A percentile compares a stretch with the other conserved stretches of the same genome.
These are phyloP conservation scores for Drosophila subsilvestris DNA, from an alignment of 2,888 invertebrate species.

Conservation along the genomic window DNA sequence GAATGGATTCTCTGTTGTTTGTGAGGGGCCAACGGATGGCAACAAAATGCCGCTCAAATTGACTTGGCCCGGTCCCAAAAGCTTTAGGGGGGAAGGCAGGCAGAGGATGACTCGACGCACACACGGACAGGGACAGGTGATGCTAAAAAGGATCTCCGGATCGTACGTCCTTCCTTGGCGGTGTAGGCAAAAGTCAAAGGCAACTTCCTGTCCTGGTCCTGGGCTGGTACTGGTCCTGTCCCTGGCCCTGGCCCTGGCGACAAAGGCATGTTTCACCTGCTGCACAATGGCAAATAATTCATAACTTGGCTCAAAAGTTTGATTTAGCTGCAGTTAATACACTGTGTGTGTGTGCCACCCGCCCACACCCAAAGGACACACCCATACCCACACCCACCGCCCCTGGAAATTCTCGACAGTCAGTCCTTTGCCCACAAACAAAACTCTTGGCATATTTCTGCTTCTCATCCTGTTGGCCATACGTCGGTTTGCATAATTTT, in stretches of 20 bases:
- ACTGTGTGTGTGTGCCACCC: constrained; percentile 27
- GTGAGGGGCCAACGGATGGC: constrained; percentile 17
- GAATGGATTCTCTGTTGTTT: constrained; percentile 18
- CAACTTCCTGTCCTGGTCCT: not conserved
- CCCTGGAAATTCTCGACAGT: not conserved
- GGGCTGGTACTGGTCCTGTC: not conserved
- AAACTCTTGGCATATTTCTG: constrained; percentile 20
- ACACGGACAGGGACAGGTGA: constrained; percentile 45
- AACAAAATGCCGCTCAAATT: constrained; percentile 63
- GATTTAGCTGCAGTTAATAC: constrained; percentile 78
- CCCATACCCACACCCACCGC: not conserved
- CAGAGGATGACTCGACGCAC: constrained; percentile 50
- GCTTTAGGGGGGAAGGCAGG: constrained; percentile 18
- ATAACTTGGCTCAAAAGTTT: constrained; percentile 76
- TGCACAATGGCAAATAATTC: constrained; percentile 78
- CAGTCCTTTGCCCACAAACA: constrained; percentile 5
- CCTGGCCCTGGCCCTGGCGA: constrained; percentile 15
- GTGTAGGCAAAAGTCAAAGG: constrained; percentile 21
- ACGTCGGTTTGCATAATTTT: constrained; percentile 74
- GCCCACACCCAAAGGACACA: not conserved
- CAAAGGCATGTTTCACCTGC: constrained; percentile 73
- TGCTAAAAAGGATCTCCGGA: constrained; percentile 28
- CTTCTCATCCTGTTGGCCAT: constrained; percentile 56
- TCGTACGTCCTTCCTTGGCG: not conserved
- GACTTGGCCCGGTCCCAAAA: constrained; percentile 57